Evolutionary conservation across 2,888 invertebrate genomes (phyloP).

Genomic region (Pyrgus malvae): DNA sequence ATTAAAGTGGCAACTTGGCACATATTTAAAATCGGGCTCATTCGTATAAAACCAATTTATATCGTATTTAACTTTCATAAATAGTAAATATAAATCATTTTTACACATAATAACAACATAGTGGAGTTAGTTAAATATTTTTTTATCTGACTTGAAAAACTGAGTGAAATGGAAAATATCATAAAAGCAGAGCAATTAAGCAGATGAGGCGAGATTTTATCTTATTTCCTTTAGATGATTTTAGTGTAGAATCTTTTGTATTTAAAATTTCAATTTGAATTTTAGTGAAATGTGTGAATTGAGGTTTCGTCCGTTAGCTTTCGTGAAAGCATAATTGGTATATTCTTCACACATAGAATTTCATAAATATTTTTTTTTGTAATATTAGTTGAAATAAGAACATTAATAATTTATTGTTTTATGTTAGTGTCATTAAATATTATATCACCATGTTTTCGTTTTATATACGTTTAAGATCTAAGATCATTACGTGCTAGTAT

Average conservation of each 20-base stretch:
- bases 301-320: neutral
- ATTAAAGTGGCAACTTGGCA: too few species aligned
- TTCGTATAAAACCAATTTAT: too few species aligned
- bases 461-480: too few species aligned
- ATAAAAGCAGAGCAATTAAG: constrained; percentile 22
- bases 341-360: too few species aligned
- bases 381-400: too few species aligned
- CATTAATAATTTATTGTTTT: too few species aligned
- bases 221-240: constrained; percentile 18
- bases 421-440: too few species aligned
- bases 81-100: constrained; percentile 10
- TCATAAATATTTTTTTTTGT: too few species aligned
- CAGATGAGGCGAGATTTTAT: constrained; percentile 19
- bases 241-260: neutral
- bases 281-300: neutral
- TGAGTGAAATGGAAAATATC: constrained; percentile 17
- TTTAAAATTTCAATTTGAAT: constrained; percentile 3
- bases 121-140: constrained; percentile 3
- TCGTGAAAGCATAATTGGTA: too few species aligned
- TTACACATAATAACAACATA: neutral
- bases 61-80: neutral
- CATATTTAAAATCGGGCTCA: too few species aligned
- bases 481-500: too few species aligned
- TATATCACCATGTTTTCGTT: too few species aligned
- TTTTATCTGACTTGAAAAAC: constrained; percentile 11